Evolutionary conservation across 2,113 vertebrate genomes (phyloP), one percentile per base, ranked within the genome.

Genomic region (Etheostoma spectabile): DNA sequence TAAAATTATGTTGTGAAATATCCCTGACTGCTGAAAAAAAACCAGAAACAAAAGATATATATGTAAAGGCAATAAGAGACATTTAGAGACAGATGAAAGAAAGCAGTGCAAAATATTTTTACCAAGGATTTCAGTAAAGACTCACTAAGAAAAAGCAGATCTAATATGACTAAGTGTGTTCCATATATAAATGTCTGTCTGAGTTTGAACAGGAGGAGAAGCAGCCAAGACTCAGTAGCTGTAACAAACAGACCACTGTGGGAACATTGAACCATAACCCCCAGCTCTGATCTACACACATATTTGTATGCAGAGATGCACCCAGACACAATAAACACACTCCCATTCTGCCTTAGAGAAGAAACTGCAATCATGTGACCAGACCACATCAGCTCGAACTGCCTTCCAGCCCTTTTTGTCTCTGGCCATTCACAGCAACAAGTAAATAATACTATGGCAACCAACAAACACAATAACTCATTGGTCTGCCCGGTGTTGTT

Each of bases 191-290:
- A 68, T 13, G 49, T 71, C 19, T 53, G 24, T 80, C 13, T 62
- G 69, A 67, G 56, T 48, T 53, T 46, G 1, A 77, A 42, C 59
- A 53, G 38, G 33, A n/a, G 4, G 7, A 69, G 38, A 60, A 67
- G 21, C 56, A 72, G 35, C 80, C 19, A 66, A 38, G 49, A 68
- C 18, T 3, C 62, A 51, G 72, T 51, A 21, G 27, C 62, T 75
- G 78, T 68, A 85, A 86, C 60, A 75, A 78, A 77, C 81, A 77
- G 60, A 79, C 45, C 66, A 84, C 77, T 75, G 65, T 85, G 82
- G 70, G 61, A 87, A 73, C 15, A 59, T 11, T 57, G 66, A 64
- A 63, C 18, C 68, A 66, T 42, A 56, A 15, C 78, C 73, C 66
- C 45, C 1, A 7, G 66, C 77, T 86, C 60, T 81, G 79, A 80